These are phyloP conservation scores for Ammospiza nelsoni DNA, from an alignment of 2,113 vertebrate species.

Conservation along the genomic window DNA sequence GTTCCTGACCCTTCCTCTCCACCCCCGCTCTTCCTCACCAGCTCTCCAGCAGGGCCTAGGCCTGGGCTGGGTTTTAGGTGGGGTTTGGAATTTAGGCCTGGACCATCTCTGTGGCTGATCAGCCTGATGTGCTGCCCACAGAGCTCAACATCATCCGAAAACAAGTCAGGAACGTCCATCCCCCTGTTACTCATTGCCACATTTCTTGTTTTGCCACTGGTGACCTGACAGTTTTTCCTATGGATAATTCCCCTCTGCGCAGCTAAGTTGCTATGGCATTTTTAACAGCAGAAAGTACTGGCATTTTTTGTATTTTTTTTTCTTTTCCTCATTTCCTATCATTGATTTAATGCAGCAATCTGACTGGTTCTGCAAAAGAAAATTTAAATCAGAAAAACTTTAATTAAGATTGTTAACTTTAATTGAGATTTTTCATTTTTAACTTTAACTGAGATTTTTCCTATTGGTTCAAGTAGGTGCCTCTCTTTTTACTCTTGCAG, in stretches of 20 bases:
- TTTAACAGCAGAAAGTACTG: not conserved
- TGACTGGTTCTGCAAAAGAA: not conserved
- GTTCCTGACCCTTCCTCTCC: not conserved
- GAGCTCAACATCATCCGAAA: not conserved
- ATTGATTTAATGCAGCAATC: not conserved
- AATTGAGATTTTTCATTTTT: not conserved
- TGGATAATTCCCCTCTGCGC: not conserved
- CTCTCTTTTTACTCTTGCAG: not conserved
- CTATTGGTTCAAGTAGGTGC: not conserved
- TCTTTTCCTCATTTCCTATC: fast-evolving
- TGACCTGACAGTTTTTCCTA: not conserved
- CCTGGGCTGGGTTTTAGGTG: not conserved
- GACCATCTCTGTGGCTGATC: not conserved
- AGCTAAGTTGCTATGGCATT: not conserved
- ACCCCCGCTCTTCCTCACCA: not conserved
- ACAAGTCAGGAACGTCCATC: not conserved
- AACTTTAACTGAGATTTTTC: not conserved
- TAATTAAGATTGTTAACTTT: not conserved
- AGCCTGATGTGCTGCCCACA: not conserved
- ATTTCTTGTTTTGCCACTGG: not conserved
- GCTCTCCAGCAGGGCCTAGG: not conserved
- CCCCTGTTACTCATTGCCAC: not conserved
- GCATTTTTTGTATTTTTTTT: not conserved
- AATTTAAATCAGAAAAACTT: not conserved
- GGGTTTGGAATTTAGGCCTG: not conserved